phyloP scores from a whole-genome alignment of 1,140 invertebrate genomes.

The Saccostrea cuccullata region DNA sequence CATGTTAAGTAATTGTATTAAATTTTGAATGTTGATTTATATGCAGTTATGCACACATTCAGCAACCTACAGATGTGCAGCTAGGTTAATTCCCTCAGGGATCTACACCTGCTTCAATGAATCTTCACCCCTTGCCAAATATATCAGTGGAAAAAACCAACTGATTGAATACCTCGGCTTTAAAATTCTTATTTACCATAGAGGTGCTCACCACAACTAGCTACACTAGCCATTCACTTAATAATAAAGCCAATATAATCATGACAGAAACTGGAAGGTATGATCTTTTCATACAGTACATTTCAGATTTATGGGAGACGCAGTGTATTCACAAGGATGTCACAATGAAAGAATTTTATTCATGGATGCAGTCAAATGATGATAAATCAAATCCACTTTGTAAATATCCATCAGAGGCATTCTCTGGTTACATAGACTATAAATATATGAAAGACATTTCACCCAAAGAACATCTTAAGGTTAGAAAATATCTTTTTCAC shows the following conservation, averaged over 20 bases:
- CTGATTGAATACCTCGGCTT: background rate
- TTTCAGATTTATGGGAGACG: constrained; percentile 61
- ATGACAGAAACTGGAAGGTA: background rate
- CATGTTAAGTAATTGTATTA: too few species aligned
- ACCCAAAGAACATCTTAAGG: constrained; percentile 26
- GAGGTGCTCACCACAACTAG: background rate
- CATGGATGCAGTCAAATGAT: constrained; percentile 60
- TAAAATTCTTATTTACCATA: background rate
- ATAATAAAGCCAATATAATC: background rate
- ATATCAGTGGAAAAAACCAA: background rate
- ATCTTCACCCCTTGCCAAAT: too few species aligned
- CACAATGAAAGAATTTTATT: constrained; percentile 62
- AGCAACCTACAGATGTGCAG: too few species aligned
- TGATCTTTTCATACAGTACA: background rate
- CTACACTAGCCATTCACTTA: background rate
- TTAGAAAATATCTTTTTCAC: background rate
- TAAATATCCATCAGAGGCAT: constrained; percentile 46
- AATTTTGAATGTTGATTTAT: too few species aligned
- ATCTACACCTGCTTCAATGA: too few species aligned
- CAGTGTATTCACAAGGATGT: constrained; percentile 64
- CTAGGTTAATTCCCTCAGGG: too few species aligned
- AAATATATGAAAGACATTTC: constrained; percentile 88
- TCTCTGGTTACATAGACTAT: constrained; percentile 91
- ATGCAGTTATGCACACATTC: too few species aligned
- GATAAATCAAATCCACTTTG: constrained; percentile 55